A percentile compares a stretch with the other conserved stretches of the same genome.
Conservation (phyloP, 2,888 invertebrate species). For the Agrotis clavis region DNA sequence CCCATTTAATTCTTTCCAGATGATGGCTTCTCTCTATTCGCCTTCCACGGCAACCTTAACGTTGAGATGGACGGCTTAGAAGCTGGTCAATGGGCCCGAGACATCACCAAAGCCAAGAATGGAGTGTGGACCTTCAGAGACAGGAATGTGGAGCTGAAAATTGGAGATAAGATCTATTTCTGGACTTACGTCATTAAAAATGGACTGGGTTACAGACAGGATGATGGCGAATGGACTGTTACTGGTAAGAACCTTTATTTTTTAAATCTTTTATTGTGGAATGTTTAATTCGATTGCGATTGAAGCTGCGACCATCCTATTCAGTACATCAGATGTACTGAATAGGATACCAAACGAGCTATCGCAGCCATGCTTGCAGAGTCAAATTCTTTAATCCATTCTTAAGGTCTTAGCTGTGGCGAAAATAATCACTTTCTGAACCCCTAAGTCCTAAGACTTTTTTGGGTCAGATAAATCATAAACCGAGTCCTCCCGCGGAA, state of each 20-base stretch:
- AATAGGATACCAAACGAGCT: no score
- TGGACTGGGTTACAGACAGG: slow-evolving; percentile 93
- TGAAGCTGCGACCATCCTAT: no score
- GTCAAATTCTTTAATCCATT: no score
- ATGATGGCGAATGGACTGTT: slow-evolving; percentile 91
- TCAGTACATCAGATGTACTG: no score
- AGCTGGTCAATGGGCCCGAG: slow-evolving; percentile 92
- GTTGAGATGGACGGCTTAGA: slow-evolving; percentile 93
- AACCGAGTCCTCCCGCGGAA: no score
- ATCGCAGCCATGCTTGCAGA: no score
- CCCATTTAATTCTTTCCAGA: slow-evolving; percentile 77
- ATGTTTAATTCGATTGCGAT: no score
- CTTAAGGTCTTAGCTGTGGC: no score
- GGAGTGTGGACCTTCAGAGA: slow-evolving; percentile 94
- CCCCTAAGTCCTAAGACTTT: no score
- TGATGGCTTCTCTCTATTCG: slow-evolving; percentile 93
- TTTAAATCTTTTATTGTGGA: no score
- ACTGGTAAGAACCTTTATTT: slow-evolving; percentile 81
- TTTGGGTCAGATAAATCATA: no score
- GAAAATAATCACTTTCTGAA: no score
- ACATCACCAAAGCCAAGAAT: slow-evolving; percentile 91
- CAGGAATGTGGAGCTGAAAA: slow-evolving; percentile 89
- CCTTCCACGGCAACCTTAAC: slow-evolving; percentile 94
- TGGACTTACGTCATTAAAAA: slow-evolving; percentile 94
- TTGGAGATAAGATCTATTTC: slow-evolving; percentile 93